Evolutionary conservation across 1,140 invertebrate species (phyloP).

Genomic region (Lepidurus arcticus): DNA sequence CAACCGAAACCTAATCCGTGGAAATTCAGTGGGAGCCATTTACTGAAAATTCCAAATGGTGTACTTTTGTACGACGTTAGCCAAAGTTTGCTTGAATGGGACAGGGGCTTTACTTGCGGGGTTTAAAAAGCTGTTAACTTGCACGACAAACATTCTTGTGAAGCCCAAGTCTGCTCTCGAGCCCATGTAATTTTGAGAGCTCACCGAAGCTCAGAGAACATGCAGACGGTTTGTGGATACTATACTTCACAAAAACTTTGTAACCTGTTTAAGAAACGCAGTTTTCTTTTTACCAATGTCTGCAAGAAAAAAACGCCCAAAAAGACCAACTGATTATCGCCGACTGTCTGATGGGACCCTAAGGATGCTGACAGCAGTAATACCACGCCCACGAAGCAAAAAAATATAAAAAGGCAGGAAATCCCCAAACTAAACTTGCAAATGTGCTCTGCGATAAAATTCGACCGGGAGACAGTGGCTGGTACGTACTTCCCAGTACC

Average conservation of each 20-base stretch:
- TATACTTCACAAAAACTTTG: not conserved
- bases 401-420: too few relatives aligned
- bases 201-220: not conserved
- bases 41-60: not conserved
- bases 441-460: too few relatives aligned
- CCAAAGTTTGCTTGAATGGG: not conserved
- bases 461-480: too few relatives aligned
- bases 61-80: not conserved
- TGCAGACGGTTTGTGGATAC: not conserved
- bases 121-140: slow-evolving; percentile 10
- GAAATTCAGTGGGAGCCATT: too few relatives aligned
- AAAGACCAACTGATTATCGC: too few relatives aligned
- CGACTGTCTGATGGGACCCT: too few relatives aligned
- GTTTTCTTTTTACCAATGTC: not conserved
- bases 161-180: not conserved
- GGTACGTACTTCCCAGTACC: too few relatives aligned
- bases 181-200: not conserved
- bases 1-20: too few relatives aligned
- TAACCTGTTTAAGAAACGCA: not conserved
- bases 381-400: too few relatives aligned
- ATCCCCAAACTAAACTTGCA: too few relatives aligned
- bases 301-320: too few relatives aligned
- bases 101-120: not conserved
- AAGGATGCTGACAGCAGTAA: too few relatives aligned
- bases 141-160: not conserved